Base-by-base conservation (phyloP, 2,888 invertebrate genomes). In the Cynaeus angustus region DNA sequence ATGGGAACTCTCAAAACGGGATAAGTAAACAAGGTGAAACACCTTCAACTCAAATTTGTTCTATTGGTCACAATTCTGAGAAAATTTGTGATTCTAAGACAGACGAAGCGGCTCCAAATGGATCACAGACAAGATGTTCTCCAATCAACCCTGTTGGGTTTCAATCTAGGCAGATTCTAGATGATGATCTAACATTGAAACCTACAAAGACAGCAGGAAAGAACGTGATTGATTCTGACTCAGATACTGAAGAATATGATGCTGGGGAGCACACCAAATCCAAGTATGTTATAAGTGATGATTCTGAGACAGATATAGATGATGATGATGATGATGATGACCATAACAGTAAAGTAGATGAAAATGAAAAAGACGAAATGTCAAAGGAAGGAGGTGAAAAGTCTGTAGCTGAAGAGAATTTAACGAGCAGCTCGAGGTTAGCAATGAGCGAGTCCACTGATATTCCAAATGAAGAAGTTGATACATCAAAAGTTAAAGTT, bases 241-340 rank as follows among this genome's bases (percentile, higher is more conserved):
- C 50, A 70, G 64, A 70, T 62, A 43, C 46, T 10, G 58, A 72
- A 64, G 53, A 75, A 64, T 41, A 38, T 21, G 13, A 55, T 50
- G 9, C 21, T 59, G 13, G 33, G 8, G 2, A 28, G 6, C n/a
- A 50, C 52, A 59, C 14, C 10, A 50, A 62, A 8, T 56, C 30
- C 43, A 53, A 30, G 6, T 64, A 59, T 13, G 33, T 30, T 33
- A 41, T 48, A 12, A 71, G 43, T 28, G 64, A 62, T 48, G 73
- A 73, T 65, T 72, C 72, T 8, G 73, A 77, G 45, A 75, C 77
- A 6, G 76, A 77, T 69, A 71, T 68, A 41, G 77, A 78, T 59
- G 66, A 62, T 28, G 14, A 59, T 3, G 46, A 10, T 7, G 6
- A 30, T 9, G 13, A 12, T n/a, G 14, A n/a, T n/a, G n/a, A n/a